A percentile compares a stretch with the other conserved stretches of the same genome.
These are phyloP conservation scores for Heterodera carotae DNA, from an alignment of 1,140 invertebrate species.

Conservation along the genomic window DNA sequence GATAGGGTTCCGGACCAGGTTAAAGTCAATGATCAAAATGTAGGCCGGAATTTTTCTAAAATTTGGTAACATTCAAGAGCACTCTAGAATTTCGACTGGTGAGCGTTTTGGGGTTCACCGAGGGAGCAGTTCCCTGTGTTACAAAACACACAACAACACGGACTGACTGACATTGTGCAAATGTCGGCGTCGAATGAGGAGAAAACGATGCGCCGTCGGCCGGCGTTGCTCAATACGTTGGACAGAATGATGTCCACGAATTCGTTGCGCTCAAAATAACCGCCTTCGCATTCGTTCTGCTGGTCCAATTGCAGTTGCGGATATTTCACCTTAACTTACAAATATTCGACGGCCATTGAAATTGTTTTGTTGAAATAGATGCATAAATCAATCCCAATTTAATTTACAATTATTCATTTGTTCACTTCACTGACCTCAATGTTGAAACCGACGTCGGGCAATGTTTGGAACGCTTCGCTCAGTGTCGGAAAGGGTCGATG, in stretches of 20 bases:
- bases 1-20: too few species aligned
- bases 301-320: conserved; percentile 34
- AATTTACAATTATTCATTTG: too few species aligned
- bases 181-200: conserved; percentile 65
- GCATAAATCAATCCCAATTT: too few species aligned
- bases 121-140: too few species aligned
- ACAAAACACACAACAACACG: too few species aligned
- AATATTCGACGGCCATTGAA: not conserved
- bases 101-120: too few species aligned
- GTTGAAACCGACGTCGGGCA: conserved; percentile 52
- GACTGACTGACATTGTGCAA: conserved; percentile 65
- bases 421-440: conserved; percentile 57
- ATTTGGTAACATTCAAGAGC: too few species aligned
- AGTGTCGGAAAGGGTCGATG: conserved; percentile 54
- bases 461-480: conserved; percentile 43
- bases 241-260: conserved; percentile 62
- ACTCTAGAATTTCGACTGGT: too few species aligned
- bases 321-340: conserved; percentile 12
- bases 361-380: too few species aligned
- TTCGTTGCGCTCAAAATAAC: conserved; percentile 53
- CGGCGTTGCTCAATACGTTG: conserved; percentile 59
- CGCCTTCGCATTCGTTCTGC: conserved; percentile 42
- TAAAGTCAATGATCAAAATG: too few species aligned
- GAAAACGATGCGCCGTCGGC: conserved; percentile 60
- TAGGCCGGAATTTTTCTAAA: too few species aligned